Percentiles rank a stretch among this genome's conserved stretches.
Evolutionary conservation across 2,113 vertebrate species (phyloP).

Genomic region (Heterotis niloticus): DNA sequence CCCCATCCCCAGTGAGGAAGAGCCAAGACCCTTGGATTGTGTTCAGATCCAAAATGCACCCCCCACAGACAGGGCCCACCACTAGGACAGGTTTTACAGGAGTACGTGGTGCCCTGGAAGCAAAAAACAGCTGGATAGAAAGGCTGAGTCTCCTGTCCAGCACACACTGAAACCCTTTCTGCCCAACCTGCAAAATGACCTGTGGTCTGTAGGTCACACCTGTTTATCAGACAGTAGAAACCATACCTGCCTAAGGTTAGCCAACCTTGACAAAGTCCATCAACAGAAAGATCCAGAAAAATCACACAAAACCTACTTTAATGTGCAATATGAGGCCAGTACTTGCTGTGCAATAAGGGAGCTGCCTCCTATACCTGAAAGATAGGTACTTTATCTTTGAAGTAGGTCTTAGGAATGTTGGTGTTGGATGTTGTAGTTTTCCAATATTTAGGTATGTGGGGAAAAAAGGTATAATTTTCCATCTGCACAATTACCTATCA

Average conservation of each 20-base stretch:
- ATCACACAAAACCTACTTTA: constrained; percentile 40
- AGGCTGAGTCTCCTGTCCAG: not conserved
- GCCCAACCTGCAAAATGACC: constrained; percentile 53
- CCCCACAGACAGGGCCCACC: not conserved
- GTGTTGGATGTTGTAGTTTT: no score
- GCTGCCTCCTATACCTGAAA: constrained; percentile 38
- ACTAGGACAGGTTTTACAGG: not conserved
- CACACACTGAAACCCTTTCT: constrained; percentile 19
- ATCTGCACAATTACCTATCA: not conserved
- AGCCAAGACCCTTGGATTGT: constrained; percentile 30
- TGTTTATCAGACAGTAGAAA: not conserved
- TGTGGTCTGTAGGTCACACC: not conserved
- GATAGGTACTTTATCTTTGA: not conserved
- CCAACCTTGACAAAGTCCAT: not conserved
- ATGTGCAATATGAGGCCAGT: constrained; percentile 50
- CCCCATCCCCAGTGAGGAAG: constrained; percentile 45
- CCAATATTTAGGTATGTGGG: no score
- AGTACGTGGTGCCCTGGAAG: not conserved
- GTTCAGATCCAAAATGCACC: not conserved
- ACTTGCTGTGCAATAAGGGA: constrained; percentile 45
- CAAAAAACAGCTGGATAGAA: not conserved
- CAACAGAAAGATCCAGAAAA: constrained; percentile 24
- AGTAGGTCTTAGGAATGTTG: not conserved
- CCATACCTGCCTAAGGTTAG: not conserved
- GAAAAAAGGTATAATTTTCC: no score